Conservation (phyloP, 2,113 vertebrate species). For the Puma concolor region DNA sequence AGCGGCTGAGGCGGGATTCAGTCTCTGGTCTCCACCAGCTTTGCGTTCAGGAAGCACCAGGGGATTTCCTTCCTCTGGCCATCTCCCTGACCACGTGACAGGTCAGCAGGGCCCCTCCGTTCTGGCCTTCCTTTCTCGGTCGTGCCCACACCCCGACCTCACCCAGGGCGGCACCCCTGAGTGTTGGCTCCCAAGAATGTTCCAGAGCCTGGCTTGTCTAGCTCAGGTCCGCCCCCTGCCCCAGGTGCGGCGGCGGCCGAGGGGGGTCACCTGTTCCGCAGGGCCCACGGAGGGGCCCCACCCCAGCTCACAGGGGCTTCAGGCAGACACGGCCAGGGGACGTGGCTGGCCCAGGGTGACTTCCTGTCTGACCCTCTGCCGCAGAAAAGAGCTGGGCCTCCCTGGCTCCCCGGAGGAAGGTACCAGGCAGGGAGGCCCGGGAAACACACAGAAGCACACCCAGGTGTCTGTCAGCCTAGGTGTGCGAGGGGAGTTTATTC, state of each 20-base stretch:
- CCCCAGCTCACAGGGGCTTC: background rate
- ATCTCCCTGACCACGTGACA: accelerated
- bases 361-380: too few relatives aligned
- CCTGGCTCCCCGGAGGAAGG: accelerated
- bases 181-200: background rate
- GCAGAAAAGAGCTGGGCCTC: background rate
- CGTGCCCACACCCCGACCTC: background rate
- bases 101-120: background rate
- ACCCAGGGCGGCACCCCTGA: accelerated
- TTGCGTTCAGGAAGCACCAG: accelerated
- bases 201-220: accelerated
- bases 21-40: background rate
- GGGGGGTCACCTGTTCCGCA: too few relatives aligned
- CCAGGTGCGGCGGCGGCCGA: accelerated
- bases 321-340: too few relatives aligned
- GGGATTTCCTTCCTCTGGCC: background rate
- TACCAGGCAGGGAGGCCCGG: background rate
- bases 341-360: accelerated
- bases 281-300: accelerated
- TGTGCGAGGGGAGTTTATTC: accelerated
- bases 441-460: background rate
- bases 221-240: accelerated
- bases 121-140: accelerated
- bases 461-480: too few relatives aligned
- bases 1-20: background rate